Evolutionary conservation across 1,140 invertebrate genomes (phyloP), one percentile per base, ranked within the genome.

Genomic region (Ganaspis sp.): DNA sequence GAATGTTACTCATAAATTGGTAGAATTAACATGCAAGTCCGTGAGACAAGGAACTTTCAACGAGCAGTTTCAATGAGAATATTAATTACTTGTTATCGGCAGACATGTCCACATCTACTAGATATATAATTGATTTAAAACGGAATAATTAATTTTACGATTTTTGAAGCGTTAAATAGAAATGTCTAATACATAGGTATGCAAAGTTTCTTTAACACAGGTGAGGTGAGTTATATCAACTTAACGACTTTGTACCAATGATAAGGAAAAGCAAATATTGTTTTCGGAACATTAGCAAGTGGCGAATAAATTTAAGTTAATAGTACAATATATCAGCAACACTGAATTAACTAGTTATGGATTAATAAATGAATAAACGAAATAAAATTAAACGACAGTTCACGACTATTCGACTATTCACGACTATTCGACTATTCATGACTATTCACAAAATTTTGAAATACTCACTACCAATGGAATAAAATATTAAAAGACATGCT

Each of bases 141-240:
- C 23, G 26, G 23, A 64, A 34, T 64, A 64, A 64, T 29, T 64
- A 64, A 64, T 64, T 64, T 58, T 29, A 29, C 15, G 26, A 29
- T 64, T 64, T 34, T 29, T 64, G 15, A 64, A 29, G 54, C 12
- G 54, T 64, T n/a, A 64, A 64, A 29, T 64, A 34, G 23, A 58
- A 58, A 23, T 23, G 23, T 64, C 23, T 29, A 58, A 58, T 58
- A 23, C 19, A 45, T 58, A 58, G 8, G 15, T 26, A 15, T 64
- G 26, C 23, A 64, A 64, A 4, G 58, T 29, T 29, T 29, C 26
- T 29, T 15, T n/a, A 64, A 64, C 15, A 64, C 6, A 49, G 45
- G 17, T 49, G 17, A 49, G 4, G 45, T 17, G 42, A 45, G 42
- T 45, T 45, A 45, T 45, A n/a, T 45, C 42, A 45, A 45, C 11